Conservation (phyloP, 92 coral and sea anemone genomes). For the Bergia puertoricense region DNA sequence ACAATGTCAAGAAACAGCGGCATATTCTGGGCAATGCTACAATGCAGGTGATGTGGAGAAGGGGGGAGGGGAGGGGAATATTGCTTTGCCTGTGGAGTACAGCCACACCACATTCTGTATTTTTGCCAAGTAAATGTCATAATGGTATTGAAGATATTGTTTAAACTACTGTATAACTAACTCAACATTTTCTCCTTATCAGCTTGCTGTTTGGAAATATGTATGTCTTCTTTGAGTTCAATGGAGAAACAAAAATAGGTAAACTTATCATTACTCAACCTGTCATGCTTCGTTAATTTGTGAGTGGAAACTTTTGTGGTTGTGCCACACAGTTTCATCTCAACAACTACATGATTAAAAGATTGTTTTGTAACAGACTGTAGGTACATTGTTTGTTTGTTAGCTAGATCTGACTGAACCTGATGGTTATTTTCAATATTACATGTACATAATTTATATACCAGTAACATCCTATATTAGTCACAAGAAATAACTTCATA, state of each 20-base stretch:
- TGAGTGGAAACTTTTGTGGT: background rate
- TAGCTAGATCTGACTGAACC: too few relatives aligned
- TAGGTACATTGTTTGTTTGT: too few relatives aligned
- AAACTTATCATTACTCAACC: background rate
- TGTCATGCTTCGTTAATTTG: background rate
- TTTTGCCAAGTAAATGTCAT: too few relatives aligned
- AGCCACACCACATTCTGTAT: background rate
- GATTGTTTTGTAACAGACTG: too few relatives aligned
- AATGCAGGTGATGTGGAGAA: constrained; percentile 74
- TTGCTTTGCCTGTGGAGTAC: background rate
- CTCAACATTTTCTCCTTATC: constrained; percentile 19
- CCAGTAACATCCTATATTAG: too few relatives aligned
- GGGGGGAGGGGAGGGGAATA: too few relatives aligned
- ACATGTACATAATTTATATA: too few relatives aligned
- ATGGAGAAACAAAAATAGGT: constrained; percentile 46
- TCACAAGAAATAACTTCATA: too few relatives aligned
- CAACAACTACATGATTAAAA: too few relatives aligned
- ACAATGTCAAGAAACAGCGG: constrained; percentile 99
- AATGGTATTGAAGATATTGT: too few relatives aligned
- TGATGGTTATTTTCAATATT: too few relatives aligned
- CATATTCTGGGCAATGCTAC: constrained; percentile 96
- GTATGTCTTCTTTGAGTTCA: constrained; percentile 71
- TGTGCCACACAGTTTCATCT: too few relatives aligned
- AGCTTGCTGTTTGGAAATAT: constrained; percentile 90
- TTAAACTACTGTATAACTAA: background rate